These are phyloP conservation scores for Brachyalestes nurse DNA, from an alignment of 2,797 vertebrate species.

Conservation along the genomic window DNA sequence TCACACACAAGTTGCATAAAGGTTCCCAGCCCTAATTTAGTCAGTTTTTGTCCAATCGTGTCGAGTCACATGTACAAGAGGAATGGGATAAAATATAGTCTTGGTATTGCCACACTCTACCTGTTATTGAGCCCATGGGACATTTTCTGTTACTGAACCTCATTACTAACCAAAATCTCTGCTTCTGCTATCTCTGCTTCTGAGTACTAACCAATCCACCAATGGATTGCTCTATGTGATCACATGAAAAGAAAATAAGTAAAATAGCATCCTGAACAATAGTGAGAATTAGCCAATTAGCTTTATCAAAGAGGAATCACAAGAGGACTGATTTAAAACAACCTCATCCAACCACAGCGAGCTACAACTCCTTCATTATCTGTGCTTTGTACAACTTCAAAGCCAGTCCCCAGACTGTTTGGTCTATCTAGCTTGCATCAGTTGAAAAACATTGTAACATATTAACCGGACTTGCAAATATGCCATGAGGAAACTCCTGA, in stretches of 20 bases:
- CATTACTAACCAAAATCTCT: slow-evolving; percentile 2
- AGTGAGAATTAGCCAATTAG: slow-evolving; percentile 6
- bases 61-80: background rate
- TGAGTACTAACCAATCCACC: background rate
- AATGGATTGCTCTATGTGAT: background rate
- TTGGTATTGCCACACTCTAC: background rate
- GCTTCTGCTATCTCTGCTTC: background rate
- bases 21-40: too few relatives aligned
- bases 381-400: background rate
- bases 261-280: background rate
- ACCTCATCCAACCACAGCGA: slow-evolving; percentile 13
- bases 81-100: background rate
- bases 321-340: background rate
- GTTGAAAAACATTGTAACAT: background rate
- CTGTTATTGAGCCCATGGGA: too few relatives aligned
- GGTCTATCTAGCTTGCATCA: background rate
- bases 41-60: too few relatives aligned
- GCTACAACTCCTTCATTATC: background rate
- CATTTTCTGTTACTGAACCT: slow-evolving; percentile 4
- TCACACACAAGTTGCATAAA: too few relatives aligned
- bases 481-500: background rate
- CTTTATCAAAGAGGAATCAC: slow-evolving; percentile 10
- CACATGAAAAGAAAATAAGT: background rate
- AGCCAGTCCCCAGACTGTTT: background rate
- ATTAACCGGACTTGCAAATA: background rate